Percentiles rank a stretch among this genome's conserved stretches.
phyloP scores from a whole-genome alignment of 2,113 vertebrate genomes.

The pig (Sus scrofa) region DNA sequence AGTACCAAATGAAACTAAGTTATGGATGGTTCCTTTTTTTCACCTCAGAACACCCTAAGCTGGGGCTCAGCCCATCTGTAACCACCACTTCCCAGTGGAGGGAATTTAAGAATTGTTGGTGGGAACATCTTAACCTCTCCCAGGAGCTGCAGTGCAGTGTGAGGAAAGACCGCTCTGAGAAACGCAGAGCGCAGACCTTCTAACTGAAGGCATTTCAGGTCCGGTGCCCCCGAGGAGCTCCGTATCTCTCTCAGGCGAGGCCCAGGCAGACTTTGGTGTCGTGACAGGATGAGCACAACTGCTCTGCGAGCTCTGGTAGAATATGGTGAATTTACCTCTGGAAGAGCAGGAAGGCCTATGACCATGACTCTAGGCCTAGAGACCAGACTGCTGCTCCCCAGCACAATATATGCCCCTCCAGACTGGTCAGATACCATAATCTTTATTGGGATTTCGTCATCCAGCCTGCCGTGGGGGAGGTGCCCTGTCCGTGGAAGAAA shows the following conservation, averaged over 20 bases:
- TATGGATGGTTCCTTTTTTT: neutral
- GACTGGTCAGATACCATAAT: neutral
- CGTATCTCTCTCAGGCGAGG: neutral
- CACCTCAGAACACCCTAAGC: neutral
- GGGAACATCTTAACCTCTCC: neutral
- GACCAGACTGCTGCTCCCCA: neutral
- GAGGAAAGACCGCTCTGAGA: neutral
- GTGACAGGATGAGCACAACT: neutral
- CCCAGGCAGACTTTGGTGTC: neutral
- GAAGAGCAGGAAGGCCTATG: neutral
- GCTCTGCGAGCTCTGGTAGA: neutral
- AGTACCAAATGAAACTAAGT: slow-evolving; percentile 12
- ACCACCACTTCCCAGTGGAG: neutral
- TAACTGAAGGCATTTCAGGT: neutral
- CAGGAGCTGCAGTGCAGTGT: neutral
- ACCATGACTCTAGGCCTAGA: neutral
- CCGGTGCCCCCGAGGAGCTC: neutral
- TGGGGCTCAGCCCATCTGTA: neutral
- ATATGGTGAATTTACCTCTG: neutral
- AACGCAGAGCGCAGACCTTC: neutral
- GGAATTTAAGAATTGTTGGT: neutral
- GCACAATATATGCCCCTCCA: neutral
- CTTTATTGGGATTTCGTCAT: neutral
- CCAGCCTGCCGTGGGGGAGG: neutral
- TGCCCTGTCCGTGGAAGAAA: neutral